These are phyloP conservation scores for Cyphomyrus plagiostoma DNA, from an alignment of 2,113 vertebrate genomes.

Conservation along the genomic window DNA sequence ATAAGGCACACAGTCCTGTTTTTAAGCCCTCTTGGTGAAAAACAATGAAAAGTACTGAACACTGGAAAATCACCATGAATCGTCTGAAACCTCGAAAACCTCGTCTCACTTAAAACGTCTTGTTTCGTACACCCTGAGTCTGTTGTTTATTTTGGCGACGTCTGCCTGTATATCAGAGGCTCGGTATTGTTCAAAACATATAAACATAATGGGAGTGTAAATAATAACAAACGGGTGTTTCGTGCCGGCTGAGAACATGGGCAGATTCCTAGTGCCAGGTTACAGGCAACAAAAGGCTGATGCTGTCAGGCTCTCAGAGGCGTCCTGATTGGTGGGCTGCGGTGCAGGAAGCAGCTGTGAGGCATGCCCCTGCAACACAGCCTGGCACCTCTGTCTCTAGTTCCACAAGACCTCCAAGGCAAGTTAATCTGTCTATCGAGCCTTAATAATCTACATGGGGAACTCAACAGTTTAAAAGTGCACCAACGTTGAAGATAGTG, in stretches of 20 bases:
- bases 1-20: neutral
- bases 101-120: neutral
- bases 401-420: neutral
- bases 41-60: neutral
- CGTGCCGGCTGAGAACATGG: neutral
- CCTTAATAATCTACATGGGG: neutral
- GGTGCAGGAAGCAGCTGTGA: neutral
- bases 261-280: neutral
- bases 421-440: neutral
- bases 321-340: neutral
- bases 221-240: neutral
- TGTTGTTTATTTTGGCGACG: conserved; percentile 5
- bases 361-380: neutral
- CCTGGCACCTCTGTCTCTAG: neutral
- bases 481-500: neutral
- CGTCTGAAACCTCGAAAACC: neutral
- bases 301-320: neutral
- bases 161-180: neutral
- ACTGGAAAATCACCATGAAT: neutral
- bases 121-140: neutral
- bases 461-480: neutral
- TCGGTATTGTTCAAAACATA: neutral
- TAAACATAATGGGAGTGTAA: conserved; percentile 8
- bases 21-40: neutral
- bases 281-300: neutral